A percentile compares a stretch with the other conserved stretches of the same genome.
These are phyloP conservation scores for Tetranychus piercei DNA, from an alignment of 2,888 invertebrate genomes.

Conservation along the genomic window DNA sequence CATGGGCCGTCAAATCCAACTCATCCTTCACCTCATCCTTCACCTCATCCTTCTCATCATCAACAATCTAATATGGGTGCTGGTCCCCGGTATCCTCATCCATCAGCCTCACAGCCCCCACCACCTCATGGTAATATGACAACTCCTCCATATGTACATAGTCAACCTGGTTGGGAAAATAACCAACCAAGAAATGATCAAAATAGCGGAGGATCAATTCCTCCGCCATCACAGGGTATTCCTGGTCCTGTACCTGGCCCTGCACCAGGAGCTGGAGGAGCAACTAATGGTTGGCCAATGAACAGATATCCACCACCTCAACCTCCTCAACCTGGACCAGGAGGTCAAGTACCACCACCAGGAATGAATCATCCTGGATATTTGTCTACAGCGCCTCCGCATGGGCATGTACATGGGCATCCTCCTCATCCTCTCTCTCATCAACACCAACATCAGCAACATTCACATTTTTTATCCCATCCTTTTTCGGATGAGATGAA, in stretches of 20 bases:
- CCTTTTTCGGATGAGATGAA: not conserved
- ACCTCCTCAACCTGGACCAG: not conserved
- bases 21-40: conserved; percentile 2
- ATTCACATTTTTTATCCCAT: conserved; percentile 12
- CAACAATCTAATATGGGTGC: not conserved
- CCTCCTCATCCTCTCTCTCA: conserved; percentile 3
- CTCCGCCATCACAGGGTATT: not conserved
- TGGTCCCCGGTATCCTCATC: not conserved
- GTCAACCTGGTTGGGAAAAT: conserved; percentile 1
- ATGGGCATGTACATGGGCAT: not conserved
- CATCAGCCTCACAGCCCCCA: not conserved
- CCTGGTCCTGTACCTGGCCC: not conserved
- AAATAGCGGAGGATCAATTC: not conserved
- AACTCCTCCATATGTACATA: not conserved
- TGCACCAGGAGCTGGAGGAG: not conserved
- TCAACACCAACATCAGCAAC: conserved; percentile 18
- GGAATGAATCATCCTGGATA: conserved; percentile 4
- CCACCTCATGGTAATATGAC: not conserved
- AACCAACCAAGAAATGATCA: not conserved
- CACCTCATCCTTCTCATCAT: not conserved
- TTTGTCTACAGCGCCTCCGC: not conserved
- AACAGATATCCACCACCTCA: not conserved
- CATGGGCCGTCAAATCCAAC: not conserved
- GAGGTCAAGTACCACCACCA: not conserved
- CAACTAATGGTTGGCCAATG: not conserved